A percentile compares a stretch with the other conserved stretches of the same genome.
Conservation (phyloP, 1,140 invertebrate genomes). For the Acromyrmex charruanus region DNA sequence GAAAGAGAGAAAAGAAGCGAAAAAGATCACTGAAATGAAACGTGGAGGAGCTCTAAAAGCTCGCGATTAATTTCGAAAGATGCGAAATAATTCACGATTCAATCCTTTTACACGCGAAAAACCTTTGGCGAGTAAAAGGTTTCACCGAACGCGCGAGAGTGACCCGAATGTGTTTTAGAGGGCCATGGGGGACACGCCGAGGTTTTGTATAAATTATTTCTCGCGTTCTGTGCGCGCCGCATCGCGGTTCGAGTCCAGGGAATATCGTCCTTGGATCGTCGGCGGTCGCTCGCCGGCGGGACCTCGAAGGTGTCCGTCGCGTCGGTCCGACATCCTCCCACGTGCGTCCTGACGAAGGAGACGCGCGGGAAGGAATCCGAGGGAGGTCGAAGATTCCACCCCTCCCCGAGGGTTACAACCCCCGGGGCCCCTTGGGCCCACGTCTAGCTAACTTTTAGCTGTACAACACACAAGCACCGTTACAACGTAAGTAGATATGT, state of each 20-base stretch:
- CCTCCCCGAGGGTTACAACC: not conserved
- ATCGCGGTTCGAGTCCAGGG: not conserved
- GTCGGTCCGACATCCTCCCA: not conserved
- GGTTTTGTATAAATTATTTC: constrained; percentile 23
- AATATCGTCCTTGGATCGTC: constrained; percentile 32
- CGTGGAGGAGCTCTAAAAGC: not conserved
- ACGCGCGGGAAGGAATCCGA: not conserved
- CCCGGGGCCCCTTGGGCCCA: constrained; percentile 24
- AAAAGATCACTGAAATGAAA: not conserved
- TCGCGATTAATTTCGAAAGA: not conserved
- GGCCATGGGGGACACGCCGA: not conserved
- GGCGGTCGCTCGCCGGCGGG: not conserved
- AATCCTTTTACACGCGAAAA: not conserved
- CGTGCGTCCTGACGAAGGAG: not conserved
- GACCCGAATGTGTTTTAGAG: constrained; percentile 13
- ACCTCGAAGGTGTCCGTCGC: not conserved
- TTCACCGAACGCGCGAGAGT: not conserved
- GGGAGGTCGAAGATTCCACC: constrained; percentile 8
- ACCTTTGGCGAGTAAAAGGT: not conserved
- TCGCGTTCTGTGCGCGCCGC: not conserved
- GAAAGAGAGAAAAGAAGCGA: not conserved
- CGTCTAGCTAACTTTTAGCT: constrained; percentile 34
- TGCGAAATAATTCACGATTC: constrained; percentile 11
- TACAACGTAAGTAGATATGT: constrained; percentile 50
- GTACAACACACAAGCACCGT: constrained; percentile 46